phyloP scores from a whole-genome alignment of 2,888 invertebrate species.

The Strigamia maritima region DNA sequence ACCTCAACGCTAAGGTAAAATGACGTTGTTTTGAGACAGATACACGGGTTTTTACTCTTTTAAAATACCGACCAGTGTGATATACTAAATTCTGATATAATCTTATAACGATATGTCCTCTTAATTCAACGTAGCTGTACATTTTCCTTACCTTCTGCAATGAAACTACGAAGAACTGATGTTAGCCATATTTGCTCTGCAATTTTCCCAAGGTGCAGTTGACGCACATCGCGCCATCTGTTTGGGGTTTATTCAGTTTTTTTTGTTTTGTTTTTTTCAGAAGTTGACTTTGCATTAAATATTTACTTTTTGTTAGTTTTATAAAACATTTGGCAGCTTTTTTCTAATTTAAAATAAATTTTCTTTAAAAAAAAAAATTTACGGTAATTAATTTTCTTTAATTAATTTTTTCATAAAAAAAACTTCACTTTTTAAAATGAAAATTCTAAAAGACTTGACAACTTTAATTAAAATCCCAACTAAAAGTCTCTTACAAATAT shows the following conservation, averaged over 20 bases:
- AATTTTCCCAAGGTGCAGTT: slow-evolving; percentile 36
- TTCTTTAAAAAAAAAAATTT: too few species aligned
- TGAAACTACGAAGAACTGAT: slow-evolving; percentile 36
- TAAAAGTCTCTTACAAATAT: too few species aligned
- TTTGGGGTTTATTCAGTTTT: neutral
- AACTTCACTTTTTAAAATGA: too few species aligned
- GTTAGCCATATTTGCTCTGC: slow-evolving; percentile 37
- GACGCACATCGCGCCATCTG: slow-evolving; percentile 20
- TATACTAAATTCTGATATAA: neutral
- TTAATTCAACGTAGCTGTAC: neutral
- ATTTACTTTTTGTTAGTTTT: too few species aligned
- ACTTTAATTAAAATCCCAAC: too few species aligned
- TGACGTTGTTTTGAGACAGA: neutral
- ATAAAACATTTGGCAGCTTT: too few species aligned
- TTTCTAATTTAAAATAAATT: too few species aligned
- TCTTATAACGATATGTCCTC: neutral
- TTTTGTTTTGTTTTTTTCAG: too few species aligned
- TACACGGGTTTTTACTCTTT: slow-evolving; percentile 1
- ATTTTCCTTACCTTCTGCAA: slow-evolving; percentile 38
- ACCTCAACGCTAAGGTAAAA: slow-evolving; percentile 17
- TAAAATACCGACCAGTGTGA: neutral
- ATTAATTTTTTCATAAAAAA: too few species aligned
- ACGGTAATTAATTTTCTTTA: too few species aligned
- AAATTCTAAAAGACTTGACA: too few species aligned
- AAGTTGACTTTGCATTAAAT: too few species aligned